A percentile compares a stretch with the other conserved stretches of the same genome.
phyloP scores from a whole-genome alignment of 2,888 invertebrate species.

The Xylota segnis region DNA sequence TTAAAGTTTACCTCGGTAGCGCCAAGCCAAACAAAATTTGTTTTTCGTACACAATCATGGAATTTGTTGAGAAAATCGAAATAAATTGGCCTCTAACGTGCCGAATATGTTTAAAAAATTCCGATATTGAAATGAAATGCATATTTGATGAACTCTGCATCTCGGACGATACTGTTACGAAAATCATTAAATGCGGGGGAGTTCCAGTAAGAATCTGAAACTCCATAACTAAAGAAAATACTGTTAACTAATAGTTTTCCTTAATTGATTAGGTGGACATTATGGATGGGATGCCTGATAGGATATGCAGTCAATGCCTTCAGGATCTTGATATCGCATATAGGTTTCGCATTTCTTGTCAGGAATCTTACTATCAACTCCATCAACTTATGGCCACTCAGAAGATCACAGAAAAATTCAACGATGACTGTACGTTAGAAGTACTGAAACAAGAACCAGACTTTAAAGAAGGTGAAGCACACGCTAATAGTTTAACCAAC shows the following conservation, averaged over 20 bases:
- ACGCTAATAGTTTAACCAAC: background rate
- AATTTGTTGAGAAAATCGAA: conserved; percentile 7
- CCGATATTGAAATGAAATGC: conserved; percentile 77
- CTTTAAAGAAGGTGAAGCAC: background rate
- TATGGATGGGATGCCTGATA: conserved; percentile 74
- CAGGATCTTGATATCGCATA: conserved; percentile 78
- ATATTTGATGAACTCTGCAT: conserved; percentile 72
- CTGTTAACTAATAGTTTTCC: too few species aligned
- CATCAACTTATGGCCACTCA: conserved; percentile 15
- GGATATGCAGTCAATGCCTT: conserved; percentile 79
- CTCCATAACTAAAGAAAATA: too few species aligned
- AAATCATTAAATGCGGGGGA: conserved; percentile 80
- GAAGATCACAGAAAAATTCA: background rate
- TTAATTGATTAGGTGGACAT: conserved; percentile 75
- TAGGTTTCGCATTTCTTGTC: conserved; percentile 74
- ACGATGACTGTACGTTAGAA: background rate
- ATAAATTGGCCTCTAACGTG: conserved; percentile 73
- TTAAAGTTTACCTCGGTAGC: background rate
- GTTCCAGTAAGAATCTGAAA: conserved; percentile 76
- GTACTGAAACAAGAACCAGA: conserved; percentile 13
- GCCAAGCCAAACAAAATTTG: conserved; percentile 11
- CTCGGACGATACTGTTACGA: conserved; percentile 68
- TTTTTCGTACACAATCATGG: conserved; percentile 53
- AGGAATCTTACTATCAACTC: conserved; percentile 45
- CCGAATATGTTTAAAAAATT: conserved; percentile 79